Conservation (phyloP, 2,113 vertebrate species). For the Paedocypris sp. region DNA sequence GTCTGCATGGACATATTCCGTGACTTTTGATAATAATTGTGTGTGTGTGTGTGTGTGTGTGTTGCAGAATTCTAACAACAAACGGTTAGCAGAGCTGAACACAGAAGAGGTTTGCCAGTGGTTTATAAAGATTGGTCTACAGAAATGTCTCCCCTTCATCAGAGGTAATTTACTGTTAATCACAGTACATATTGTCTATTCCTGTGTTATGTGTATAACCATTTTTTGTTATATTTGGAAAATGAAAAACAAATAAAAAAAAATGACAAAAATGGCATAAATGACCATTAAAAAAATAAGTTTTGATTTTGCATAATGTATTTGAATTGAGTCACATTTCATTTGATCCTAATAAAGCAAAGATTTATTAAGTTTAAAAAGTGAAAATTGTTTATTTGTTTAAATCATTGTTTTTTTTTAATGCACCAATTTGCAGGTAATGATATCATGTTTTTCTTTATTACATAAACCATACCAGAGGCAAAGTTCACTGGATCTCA, state of each 20-base stretch:
- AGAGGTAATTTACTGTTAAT: constrained; percentile 45
- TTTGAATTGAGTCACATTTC: too few species aligned
- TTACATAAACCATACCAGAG: constrained; percentile 38
- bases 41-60: constrained; percentile 8
- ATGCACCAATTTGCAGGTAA: neutral
- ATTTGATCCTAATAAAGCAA: too few species aligned
- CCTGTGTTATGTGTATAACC: too few species aligned
- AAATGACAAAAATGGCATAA: too few species aligned
- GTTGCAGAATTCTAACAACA: constrained; percentile 45
- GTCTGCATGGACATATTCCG: neutral
- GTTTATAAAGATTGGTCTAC: constrained; percentile 54
- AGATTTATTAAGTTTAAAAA: too few species aligned
- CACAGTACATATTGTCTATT: neutral
- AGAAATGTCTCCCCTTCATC: constrained; percentile 59
- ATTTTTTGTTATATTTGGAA: too few species aligned
- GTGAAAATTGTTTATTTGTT: too few species aligned
- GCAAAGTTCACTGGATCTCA: constrained; percentile 56
- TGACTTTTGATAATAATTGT: neutral
- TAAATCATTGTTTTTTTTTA: neutral
- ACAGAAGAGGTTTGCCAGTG: constrained; percentile 61
- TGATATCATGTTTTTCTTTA: neutral
- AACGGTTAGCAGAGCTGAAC: constrained; percentile 57
- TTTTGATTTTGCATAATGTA: too few species aligned
- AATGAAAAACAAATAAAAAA: too few species aligned
- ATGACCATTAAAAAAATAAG: too few species aligned